These are phyloP conservation scores for Microctonus aethiopoides DNA, from an alignment of 2,888 invertebrate species.

Conservation along the genomic window DNA sequence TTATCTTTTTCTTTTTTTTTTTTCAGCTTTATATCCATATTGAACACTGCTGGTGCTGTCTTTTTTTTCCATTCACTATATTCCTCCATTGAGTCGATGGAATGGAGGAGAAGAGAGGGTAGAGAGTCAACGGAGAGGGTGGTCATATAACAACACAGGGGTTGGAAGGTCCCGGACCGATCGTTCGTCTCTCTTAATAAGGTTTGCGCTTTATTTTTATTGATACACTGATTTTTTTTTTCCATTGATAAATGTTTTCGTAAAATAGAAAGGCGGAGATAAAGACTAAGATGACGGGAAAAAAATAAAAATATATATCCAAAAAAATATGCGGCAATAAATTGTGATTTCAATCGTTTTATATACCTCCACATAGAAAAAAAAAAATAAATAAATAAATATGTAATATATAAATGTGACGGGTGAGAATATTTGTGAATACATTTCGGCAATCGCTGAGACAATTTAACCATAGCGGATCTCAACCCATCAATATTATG, in stretches of 20 bases:
- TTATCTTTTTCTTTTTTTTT: constrained; percentile 30
- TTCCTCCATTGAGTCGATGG: neutral
- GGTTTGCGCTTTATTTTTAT: constrained; percentile 35
- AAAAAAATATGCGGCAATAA: neutral
- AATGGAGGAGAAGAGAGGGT: neutral
- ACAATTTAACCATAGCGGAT: neutral
- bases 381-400: neutral
- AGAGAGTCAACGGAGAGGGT: neutral
- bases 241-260: neutral
- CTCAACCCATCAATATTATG: neutral
- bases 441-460: constrained; percentile 12
- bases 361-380: neutral
- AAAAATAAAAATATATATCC: neutral
- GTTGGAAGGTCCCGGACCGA: constrained; percentile 42
- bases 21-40: constrained; percentile 11
- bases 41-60: neutral
- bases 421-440: constrained; percentile 18
- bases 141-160: constrained; percentile 2
- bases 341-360: constrained; percentile 12
- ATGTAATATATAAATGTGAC: neutral
- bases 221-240: constrained; percentile 2
- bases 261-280: neutral
- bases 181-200: constrained; percentile 58
- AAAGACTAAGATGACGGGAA: neutral
- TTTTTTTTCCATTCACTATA: neutral